These are phyloP conservation scores for Pycnomerus fuliginosus DNA, from an alignment of 2,888 invertebrate species.

Conservation along the genomic window DNA sequence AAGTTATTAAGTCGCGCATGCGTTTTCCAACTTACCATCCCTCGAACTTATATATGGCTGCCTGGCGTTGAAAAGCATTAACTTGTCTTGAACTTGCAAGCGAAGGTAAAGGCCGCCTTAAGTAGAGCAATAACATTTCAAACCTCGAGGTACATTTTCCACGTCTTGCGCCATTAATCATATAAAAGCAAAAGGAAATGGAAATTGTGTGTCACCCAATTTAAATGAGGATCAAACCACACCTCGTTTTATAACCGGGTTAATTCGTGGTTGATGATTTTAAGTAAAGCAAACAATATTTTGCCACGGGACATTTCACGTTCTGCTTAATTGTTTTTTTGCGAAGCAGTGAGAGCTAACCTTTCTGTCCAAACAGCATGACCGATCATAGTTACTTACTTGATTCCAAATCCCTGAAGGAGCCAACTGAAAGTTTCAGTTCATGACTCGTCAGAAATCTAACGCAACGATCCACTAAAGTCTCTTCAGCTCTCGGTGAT, in stretches of 20 bases:
- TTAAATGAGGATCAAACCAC: slow-evolving; percentile 2
- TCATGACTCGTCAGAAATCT: slow-evolving; percentile 2
- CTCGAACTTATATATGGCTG: slow-evolving; percentile 1
- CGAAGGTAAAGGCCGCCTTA: no score
- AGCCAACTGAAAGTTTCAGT: background rate
- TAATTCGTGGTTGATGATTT: background rate
- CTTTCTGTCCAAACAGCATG: no score
- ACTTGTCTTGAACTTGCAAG: no score
- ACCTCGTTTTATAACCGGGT: slow-evolving; percentile 3
- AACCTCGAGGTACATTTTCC: no score
- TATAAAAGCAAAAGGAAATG: no score
- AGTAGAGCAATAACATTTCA: no score
- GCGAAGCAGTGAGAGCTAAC: no score
- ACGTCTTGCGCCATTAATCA: no score
- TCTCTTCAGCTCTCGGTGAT: background rate
- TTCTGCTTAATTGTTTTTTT: no score
- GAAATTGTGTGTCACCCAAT: slow-evolving; percentile 7
- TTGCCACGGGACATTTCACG: background rate
- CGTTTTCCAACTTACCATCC: slow-evolving; percentile 1
- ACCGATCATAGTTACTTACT: no score
- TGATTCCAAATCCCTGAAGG: background rate
- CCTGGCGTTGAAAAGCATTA: no score
- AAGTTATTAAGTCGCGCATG: slow-evolving; percentile 19
- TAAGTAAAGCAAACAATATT: slow-evolving; percentile 6
- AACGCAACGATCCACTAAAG: background rate